These are phyloP conservation scores for Trichonephila inaurata DNA, from an alignment of 1,140 invertebrate species.

Conservation along the genomic window DNA sequence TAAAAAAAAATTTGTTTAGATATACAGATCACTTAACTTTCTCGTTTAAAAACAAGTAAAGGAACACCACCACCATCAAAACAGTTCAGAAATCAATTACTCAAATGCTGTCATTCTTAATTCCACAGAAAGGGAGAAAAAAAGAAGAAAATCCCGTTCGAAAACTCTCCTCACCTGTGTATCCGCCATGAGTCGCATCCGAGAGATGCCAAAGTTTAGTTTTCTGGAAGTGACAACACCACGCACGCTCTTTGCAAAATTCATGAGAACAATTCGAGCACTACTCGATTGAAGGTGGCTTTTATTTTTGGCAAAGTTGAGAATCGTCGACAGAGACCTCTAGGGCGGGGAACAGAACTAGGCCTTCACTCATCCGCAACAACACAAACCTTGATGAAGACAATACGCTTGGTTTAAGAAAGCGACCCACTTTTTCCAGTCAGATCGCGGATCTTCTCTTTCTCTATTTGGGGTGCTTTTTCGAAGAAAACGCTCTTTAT, in stretches of 20 bases:
- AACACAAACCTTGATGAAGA: background rate
- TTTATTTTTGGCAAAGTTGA: slow-evolving; percentile 51
- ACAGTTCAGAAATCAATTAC: background rate
- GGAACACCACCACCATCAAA: background rate
- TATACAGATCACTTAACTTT: no score
- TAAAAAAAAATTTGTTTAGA: no score
- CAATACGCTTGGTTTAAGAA: slow-evolving; percentile 14
- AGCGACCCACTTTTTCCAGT: slow-evolving; percentile 17
- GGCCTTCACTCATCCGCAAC: slow-evolving; percentile 62
- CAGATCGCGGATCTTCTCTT: slow-evolving; percentile 3
- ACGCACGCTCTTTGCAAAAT: slow-evolving; percentile 12
- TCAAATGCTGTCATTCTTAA: background rate
- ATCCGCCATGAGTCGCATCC: slow-evolving; percentile 51
- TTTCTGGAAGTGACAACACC: slow-evolving; percentile 11
- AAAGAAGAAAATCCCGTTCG: background rate
- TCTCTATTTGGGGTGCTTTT: slow-evolving; percentile 2
- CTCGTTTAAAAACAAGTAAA: background rate
- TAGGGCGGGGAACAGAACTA: slow-evolving; percentile 45
- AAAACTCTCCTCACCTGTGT: slow-evolving; percentile 38
- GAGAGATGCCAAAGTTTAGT: slow-evolving; percentile 37
- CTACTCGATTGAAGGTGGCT: slow-evolving; percentile 9
- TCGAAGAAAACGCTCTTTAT: slow-evolving; percentile 15
- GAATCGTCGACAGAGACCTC: slow-evolving; percentile 56
- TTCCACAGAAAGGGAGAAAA: background rate
- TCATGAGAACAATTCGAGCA: slow-evolving; percentile 35